Conservation (phyloP, 2,888 invertebrate species). For the Isoperla grammatica region DNA sequence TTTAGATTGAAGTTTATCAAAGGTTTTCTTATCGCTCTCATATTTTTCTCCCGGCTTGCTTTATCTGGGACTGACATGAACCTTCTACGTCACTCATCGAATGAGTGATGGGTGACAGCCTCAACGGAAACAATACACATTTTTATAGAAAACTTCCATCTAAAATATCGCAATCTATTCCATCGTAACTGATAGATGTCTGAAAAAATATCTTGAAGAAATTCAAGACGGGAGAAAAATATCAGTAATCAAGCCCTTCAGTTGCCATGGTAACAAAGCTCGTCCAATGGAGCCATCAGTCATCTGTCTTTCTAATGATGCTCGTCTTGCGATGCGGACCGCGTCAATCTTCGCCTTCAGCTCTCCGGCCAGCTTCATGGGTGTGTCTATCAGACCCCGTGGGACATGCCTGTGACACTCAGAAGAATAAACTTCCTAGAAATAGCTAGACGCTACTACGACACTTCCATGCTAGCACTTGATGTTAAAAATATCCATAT, state of each 20-base stretch:
- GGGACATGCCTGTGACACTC: too few relatives aligned
- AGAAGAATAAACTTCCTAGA: too few relatives aligned
- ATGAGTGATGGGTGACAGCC: conserved; percentile 23
- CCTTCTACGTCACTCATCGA: conserved; percentile 14
- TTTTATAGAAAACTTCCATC: conserved; percentile 13
- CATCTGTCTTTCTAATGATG: conserved; percentile 15
- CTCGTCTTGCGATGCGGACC: conserved; percentile 11
- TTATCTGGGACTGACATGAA: neutral
- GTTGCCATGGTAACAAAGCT: conserved; percentile 6
- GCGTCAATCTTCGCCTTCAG: conserved; percentile 9
- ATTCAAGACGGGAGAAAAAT: conserved; percentile 14
- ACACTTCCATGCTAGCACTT: too few relatives aligned
- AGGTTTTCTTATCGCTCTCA: neutral
- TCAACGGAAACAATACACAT: conserved; percentile 21
- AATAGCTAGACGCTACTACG: too few relatives aligned
- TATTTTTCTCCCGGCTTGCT: neutral
- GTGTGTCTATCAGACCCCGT: too few relatives aligned
- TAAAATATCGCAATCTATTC: conserved; percentile 24
- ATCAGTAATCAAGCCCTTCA: conserved; percentile 6
- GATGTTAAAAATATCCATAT: too few relatives aligned
- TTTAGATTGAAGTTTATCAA: neutral
- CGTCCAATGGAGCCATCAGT: conserved; percentile 12
- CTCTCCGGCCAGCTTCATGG: too few relatives aligned
- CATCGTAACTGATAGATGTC: conserved; percentile 28
- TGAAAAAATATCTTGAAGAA: conserved; percentile 13